Evolutionary conservation across 2,888 invertebrate genomes (phyloP), one percentile per base, ranked within the genome.

Genomic region (Alloplasta piceator): DNA sequence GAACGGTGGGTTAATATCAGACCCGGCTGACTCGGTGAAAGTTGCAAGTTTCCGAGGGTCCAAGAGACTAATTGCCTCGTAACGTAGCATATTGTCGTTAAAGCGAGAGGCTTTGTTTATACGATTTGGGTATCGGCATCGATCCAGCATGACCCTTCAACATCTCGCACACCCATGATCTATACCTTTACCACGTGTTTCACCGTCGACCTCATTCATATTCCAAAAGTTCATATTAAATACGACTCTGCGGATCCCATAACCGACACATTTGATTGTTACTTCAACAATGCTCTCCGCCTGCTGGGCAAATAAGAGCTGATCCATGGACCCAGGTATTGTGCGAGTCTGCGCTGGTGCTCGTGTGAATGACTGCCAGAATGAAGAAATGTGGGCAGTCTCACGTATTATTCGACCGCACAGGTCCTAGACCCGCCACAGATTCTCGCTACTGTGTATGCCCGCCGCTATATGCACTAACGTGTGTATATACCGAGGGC

Each of bases 1-100:
- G 63, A 64, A 58, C 66, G 39, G 58, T 26, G 50, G 58, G 26
- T 26, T 66, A 61, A 75, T 71, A 75, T 78, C 67, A 75, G 75
- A 26, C 26, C 64, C 50, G 60, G 67, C 56, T n/a, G 66, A 60
- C 43, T 71, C 66, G 48, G 52, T 38, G 71, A 68, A 71, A 83
- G 84, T 83, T 83, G 82, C 78, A 80, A 83, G 82, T 84, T 83
- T 82, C 75, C 74, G 70, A 71, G 80, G 82, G 77, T 75, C 78
- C 73, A 38, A 48, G 78, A 56, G 75, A 82, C 84, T 84, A 84
- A 84, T 84, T 84, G 80, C 26, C 26, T 80, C 80, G 68, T 70
- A 78, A 67, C 70, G 80, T 70, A 64, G 52, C 26, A 26, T 64
- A 68, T 78, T 52, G 80, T 78, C 77, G 73, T 83, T 83, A 83